These are phyloP conservation scores for Hydractinia echinata DNA, from an alignment of 30 jellyfish, hydroid and myxozoan genomes.

Conservation along the genomic window DNA sequence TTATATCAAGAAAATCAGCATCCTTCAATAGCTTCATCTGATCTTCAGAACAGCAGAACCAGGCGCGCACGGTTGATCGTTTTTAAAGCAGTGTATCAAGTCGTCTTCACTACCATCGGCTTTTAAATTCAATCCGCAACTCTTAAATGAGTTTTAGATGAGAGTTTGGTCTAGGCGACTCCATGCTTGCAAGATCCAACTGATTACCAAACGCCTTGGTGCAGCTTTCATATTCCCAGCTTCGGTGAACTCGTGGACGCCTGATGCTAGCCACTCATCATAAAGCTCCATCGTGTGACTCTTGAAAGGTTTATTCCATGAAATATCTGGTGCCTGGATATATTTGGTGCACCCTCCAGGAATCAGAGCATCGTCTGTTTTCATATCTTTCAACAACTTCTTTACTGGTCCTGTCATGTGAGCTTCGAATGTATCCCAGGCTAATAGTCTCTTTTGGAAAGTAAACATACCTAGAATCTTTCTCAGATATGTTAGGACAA, in stretches of 20 bases:
- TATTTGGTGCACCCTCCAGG: too few species aligned
- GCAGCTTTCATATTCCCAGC: constrained; percentile 36
- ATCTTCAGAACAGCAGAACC: not conserved
- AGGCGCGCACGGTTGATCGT: not conserved
- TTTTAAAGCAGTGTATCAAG: not conserved
- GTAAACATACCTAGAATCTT: constrained; percentile 12
- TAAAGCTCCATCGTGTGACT: too few species aligned
- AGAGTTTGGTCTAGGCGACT: not conserved
- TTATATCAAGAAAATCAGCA: not conserved
- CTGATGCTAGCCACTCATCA: constrained; percentile 31
- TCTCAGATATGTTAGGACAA: not conserved
- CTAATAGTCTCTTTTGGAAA: constrained; percentile 20
- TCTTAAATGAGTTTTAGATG: not conserved
- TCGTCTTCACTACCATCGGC: constrained; percentile 21
- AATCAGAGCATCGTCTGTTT: too few species aligned
- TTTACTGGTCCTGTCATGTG: too few species aligned
- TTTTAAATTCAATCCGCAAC: constrained; percentile 12
- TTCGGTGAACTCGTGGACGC: constrained; percentile 26
- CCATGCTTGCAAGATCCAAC: constrained; percentile 31
- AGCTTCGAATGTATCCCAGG: constrained; percentile 17
- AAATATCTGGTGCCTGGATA: too few species aligned
- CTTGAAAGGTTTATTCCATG: too few species aligned
- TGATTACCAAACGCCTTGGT: too few species aligned
- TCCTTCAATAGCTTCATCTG: not conserved
- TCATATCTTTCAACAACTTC: too few species aligned